These are phyloP conservation scores for Tonatia bakeri DNA, from an alignment of 2,113 vertebrate genomes.

Conservation along the genomic window DNA sequence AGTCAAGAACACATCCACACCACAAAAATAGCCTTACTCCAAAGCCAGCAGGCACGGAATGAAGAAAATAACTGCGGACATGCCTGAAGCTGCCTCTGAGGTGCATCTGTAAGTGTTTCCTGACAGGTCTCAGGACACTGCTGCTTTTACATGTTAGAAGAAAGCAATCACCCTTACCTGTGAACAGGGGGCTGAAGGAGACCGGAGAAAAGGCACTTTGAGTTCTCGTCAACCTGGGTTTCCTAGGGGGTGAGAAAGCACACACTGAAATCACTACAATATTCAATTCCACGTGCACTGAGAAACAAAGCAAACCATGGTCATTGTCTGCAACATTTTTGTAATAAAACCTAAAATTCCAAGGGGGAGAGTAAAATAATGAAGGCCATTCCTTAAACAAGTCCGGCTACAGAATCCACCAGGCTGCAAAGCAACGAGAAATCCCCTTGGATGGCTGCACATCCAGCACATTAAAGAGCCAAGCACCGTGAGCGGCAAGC, in stretches of 20 bases:
- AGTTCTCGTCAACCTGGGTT: slow-evolving; percentile 93
- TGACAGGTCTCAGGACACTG: slow-evolving; percentile 17
- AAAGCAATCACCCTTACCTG: slow-evolving; percentile 84
- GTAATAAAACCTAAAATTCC: slow-evolving; percentile 24
- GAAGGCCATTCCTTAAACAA: slow-evolving; percentile 12
- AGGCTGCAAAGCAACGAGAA: slow-evolving; percentile 58
- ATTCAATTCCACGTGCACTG: background rate
- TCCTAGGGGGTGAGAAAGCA: slow-evolving; percentile 76
- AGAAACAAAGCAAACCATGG: slow-evolving; percentile 15
- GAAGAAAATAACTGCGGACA: slow-evolving; percentile 11
- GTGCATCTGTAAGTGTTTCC: background rate
- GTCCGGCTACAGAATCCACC: slow-evolving; percentile 50
- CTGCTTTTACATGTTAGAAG: background rate
- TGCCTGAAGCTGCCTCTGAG: background rate
- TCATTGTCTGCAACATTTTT: background rate
- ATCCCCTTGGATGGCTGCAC: slow-evolving; percentile 55
- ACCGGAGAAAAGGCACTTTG: slow-evolving; percentile 98
- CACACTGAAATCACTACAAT: background rate
- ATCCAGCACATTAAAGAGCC: background rate
- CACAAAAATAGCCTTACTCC: slow-evolving; percentile 46
- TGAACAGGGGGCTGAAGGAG: slow-evolving; percentile 94
- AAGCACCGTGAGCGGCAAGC: slow-evolving; percentile 54
- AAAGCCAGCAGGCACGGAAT: background rate
- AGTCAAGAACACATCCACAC: background rate
- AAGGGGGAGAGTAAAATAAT: slow-evolving; percentile 29